Percentiles rank a stretch among this genome's conserved stretches.
phyloP scores from a whole-genome alignment of 2,113 vertebrate species.

The Puma concolor region DNA sequence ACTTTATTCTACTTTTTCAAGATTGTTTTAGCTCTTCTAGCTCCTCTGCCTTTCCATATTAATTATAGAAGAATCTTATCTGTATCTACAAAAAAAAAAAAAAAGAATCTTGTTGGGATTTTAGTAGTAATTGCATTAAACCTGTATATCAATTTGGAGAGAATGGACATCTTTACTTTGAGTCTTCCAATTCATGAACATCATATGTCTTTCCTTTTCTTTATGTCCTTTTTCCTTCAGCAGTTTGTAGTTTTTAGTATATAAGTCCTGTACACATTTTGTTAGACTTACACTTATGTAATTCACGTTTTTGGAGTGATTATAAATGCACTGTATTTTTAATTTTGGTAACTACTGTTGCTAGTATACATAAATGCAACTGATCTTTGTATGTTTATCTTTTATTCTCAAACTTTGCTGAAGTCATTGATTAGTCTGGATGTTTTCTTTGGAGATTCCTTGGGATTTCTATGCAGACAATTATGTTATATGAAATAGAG shows the following conservation, averaged over 20 bases:
- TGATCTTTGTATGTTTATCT: neutral
- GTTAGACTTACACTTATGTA: neutral
- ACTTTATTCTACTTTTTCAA: neutral
- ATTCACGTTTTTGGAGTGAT: neutral
- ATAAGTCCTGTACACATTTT: neutral
- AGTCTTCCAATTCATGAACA: neutral
- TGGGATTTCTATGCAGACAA: neutral
- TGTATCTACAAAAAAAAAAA: neutral
- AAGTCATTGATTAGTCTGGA: neutral
- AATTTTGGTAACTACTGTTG: neutral
- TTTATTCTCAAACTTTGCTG: neutral
- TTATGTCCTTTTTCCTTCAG: neutral
- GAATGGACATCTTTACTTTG: neutral
- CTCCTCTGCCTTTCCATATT: neutral
- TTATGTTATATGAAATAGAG: neutral
- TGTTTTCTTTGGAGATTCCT: neutral
- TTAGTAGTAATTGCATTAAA: neutral
- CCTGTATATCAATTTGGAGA: neutral
- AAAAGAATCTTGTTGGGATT: neutral
- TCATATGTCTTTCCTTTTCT: neutral
- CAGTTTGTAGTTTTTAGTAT: neutral
- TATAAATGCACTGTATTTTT: neutral
- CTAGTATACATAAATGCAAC: neutral
- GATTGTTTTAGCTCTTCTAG: neutral
- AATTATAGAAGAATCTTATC: neutral